Evolutionary conservation across 2,113 vertebrate species (phyloP), one percentile per base, ranked within the genome.

Genomic region (Toxostoma redivivum): DNA sequence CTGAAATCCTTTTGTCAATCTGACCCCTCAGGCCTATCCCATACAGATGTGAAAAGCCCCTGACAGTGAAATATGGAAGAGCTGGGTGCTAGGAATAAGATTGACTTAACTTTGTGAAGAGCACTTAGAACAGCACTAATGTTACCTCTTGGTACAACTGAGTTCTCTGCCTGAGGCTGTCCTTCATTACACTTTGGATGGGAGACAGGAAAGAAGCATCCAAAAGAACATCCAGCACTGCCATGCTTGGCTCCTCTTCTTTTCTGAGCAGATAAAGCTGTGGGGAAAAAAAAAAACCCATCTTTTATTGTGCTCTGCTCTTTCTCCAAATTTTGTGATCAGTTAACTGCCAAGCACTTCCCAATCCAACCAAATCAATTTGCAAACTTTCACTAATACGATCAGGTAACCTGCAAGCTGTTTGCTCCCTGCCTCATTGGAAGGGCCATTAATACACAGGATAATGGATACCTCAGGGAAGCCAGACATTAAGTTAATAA

Each of bases 361-460:
- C 94, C 96, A 93, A 97, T 97, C 91, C 96, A 90, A 95, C 87
- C 91, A 94, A 96, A 98, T 98, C 97, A 97, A 97, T 98, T 97
- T 97, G 93, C 94, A 97, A 96, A 97, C 93, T 97, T 97, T 91
- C 84, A 78, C 96, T 95, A 97, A 96, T 87, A 78, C 89, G 91
- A 83, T 96, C 95, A 97, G 94, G 96, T 97, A 95, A 97, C 96
- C 95, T 97, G 95, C 94, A 97, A 97, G 94, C 95, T 97, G 97
- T 96, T 98, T 97, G 86, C 96, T 97, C 74, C 92, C 89, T 93
- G 94, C 91, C 23, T 76, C 86, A 66, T 83, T 96, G 94, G 79
- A 96, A 93, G 58, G 48, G 9, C 74, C 81, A 76, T 97, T 97
- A 97, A 96, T 96, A 96, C 96, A 71, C 66, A 87, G 84, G 86